phyloP scores from a whole-genome alignment of 2,113 vertebrate species.

The Procavia capensis region DNA sequence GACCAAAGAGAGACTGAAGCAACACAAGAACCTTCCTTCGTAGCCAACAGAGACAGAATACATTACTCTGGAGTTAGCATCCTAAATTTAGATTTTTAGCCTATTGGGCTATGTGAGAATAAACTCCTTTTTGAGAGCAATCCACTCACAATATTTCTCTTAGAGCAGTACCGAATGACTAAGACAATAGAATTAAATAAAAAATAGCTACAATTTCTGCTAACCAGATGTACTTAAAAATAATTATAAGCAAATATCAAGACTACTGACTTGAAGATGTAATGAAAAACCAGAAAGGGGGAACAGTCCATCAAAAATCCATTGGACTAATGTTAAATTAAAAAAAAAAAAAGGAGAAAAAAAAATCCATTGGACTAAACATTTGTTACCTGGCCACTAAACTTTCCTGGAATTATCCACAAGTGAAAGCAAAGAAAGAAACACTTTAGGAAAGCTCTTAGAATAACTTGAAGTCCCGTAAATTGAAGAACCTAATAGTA shows the following conservation, averaged over 20 bases:
- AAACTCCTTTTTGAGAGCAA: no score
- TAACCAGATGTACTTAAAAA: slow-evolving; percentile 7
- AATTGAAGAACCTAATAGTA: neutral
- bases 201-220: neutral
- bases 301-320: neutral
- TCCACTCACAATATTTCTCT: no score
- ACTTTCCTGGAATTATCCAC: neutral
- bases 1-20: no score
- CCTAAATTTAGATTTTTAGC: no score
- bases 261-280: neutral
- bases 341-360: neutral
- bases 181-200: no score
- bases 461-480: neutral
- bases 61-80: no score
- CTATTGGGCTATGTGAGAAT: no score
- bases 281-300: neutral
- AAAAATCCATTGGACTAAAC: neutral
- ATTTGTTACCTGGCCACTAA: slow-evolving; percentile 17
- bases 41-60: no score
- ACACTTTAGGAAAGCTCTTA: neutral
- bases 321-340: neutral
- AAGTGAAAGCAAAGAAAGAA: neutral
- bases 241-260: neutral
- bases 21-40: no score
- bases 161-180: no score